Percentiles rank a stretch among this genome's conserved stretches.
Conservation (phyloP, 2,113 vertebrate genomes). For the Pseudorhombus dupliciocellatus region DNA sequence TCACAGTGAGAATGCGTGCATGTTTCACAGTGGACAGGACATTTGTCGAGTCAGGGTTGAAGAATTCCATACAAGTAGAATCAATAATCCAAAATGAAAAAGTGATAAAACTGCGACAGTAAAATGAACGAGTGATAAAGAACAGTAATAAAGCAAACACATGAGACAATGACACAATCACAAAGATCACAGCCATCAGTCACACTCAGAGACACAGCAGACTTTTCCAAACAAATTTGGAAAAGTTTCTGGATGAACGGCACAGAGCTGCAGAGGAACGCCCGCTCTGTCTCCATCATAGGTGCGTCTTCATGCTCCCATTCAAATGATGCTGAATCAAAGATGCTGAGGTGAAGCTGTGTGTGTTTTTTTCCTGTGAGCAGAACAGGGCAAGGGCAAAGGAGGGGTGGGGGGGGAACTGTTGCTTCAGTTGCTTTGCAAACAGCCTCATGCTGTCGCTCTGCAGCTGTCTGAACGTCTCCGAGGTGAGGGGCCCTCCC, state of each 20-base stretch:
- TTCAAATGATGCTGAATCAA: not conserved
- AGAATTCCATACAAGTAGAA: constrained; percentile 24
- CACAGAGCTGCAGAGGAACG: not conserved
- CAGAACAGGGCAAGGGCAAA: constrained; percentile 17
- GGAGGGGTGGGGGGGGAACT: constrained; percentile 4
- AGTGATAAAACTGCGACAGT: constrained; percentile 27
- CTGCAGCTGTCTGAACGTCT: constrained; percentile 23
- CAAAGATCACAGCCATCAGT: constrained; percentile 42
- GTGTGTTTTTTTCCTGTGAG: constrained; percentile 10
- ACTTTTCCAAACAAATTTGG: constrained; percentile 10
- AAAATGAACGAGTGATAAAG: constrained; percentile 15
- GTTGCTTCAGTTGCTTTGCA: constrained; percentile 32
- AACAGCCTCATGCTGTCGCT: constrained; percentile 1
- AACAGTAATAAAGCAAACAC: constrained; percentile 33
- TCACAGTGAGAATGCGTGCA: no score
- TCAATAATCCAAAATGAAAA: constrained; percentile 45
- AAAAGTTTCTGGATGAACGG: constrained; percentile 10
- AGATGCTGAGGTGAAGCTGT: not conserved
- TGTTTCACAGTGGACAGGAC: not conserved
- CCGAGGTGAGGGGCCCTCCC: not conserved
- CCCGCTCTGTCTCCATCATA: not conserved
- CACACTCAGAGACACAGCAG: constrained; percentile 16
- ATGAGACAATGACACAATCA: constrained; percentile 41
- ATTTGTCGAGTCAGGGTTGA: not conserved
- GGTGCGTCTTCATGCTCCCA: no score